Conservation (phyloP, 92 coral and sea anemone species). For the Porites divaricata region DNA sequence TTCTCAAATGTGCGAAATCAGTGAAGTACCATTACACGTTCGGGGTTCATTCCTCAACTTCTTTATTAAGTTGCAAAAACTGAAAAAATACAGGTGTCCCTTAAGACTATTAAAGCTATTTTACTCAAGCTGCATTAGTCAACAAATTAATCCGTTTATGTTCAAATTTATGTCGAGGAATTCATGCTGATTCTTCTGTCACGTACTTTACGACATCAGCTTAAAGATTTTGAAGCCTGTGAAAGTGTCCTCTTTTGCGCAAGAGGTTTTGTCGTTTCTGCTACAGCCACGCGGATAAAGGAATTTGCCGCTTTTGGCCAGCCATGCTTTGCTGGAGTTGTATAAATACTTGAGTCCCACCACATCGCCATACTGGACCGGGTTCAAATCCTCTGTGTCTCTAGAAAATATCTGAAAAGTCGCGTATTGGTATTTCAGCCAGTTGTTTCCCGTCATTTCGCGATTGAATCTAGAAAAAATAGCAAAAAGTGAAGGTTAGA, state of each 20-base stretch:
- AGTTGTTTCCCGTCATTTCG: conserved; percentile 37
- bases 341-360: conserved; percentile 68
- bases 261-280: conserved; percentile 25
- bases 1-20: too few relatives aligned
- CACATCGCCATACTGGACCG: conserved; percentile 68
- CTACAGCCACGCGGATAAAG: conserved; percentile 61
- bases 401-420: conserved; percentile 64
- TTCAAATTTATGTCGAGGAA: too few relatives aligned
- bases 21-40: too few relatives aligned
- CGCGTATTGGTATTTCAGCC: conserved; percentile 29
- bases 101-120: too few relatives aligned
- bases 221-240: conserved; percentile 75
- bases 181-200: too few relatives aligned
- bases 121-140: too few relatives aligned
- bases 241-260: conserved; percentile 34
- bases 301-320: conserved; percentile 45
- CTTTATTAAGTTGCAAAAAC: too few relatives aligned
- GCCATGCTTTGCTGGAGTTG: conserved; percentile 50
- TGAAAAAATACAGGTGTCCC: too few relatives aligned
- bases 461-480: neutral
- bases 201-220: conserved; percentile 27
- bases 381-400: conserved; percentile 48
- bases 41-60: too few relatives aligned
- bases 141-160: too few relatives aligned
- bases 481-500: too few relatives aligned